Base-by-base conservation (phyloP, 2,888 invertebrate genomes). In the Scaptodrosophila latifasciaeformis region DNA sequence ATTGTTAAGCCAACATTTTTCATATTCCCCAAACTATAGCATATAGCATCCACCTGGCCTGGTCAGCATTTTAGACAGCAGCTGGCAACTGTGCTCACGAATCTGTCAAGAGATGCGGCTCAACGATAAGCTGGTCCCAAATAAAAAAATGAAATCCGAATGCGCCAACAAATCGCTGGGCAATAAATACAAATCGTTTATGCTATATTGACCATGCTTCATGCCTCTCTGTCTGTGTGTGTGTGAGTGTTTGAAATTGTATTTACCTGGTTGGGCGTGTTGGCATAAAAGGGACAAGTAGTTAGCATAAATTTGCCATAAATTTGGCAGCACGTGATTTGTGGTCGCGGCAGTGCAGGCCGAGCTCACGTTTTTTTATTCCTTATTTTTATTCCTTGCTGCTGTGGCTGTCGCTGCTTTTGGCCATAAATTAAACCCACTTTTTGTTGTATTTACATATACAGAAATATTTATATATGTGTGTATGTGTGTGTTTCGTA, bases 281-380 rank as follows among this genome's bases (percentile, higher is more conserved):
- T 51, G 55, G 46, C 57, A 54, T 57, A 60, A 53, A 53, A 57
- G 46, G 62, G 65, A 80, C 70, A 76, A 56, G 74, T 81, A 76
- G 78, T 81, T 81, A 77, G 69, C 82, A 80, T 80, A 80, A 82
- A 80, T 81, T 81, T 67, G 74, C 79, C 64, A 82, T 80, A 82
- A 80, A 82, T 82, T 82, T 76, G 66, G 65, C 67, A 76, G 65
- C 79, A 78, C 76, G 81, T 82, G 79, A 80, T 80, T 82, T 80
- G 79, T 82, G 69, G 71, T 65, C 49, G 47, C 45, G 52, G 55
- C 56, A 49, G 21, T 21, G 44, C 35, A 30, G 44, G 3, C 39
- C 27, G 37, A 24, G 21, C 46, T 3, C 27, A 18, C 39, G 17
- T 15, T 42, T 43, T 27, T 9, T 24, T 12, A 18, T 39, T 29